Base-by-base conservation (phyloP, 1,140 invertebrate genomes). In the Drosophila ficusphila region DNA sequence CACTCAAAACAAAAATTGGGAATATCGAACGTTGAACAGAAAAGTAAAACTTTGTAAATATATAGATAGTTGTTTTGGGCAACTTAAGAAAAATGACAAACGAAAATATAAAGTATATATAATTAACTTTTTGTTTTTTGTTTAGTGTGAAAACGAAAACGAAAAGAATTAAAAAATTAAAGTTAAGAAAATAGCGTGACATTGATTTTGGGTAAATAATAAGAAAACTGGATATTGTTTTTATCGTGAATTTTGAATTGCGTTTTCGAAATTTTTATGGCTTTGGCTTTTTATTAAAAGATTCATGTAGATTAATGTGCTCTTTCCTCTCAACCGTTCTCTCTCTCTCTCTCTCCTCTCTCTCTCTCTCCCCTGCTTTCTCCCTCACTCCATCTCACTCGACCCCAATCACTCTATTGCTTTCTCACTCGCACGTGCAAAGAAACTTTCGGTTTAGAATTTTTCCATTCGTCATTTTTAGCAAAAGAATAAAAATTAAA, bases 221-320 rank as follows among this genome's bases (percentile, higher is more conserved):
- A 71, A 71, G 62, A 58, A 52, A 70, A 36, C 49, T 38, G 31
- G 33, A 46, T 23, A 53, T 33, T 57, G 44, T 44, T 42, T 31
- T 79, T 25, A 18, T 77, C 42, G 58, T 58, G 16, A 57, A 27
- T 54, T 74, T 74, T 76, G 27, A 67, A 61, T 54, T 46, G 60
- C 41, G 34, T 74, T 77, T n/a, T 61, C 51, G 53, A 64, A 86
- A 88, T 71, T 83, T 58, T 11, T 42, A 68, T 81, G 81, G 56
- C 73, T 88, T 86, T 86, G 81, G 81, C 81, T 88, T 86, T 82
- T 88, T 88, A 73, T 76, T 74, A 58, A 56, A 62, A 67, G 53
- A 57, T 82, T 88, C 47, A 65, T 79, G 57, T 85, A 75, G 31
- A 65, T 76, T 64, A 67, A 81, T 88, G 60, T 88, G 77, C 77